Percentiles rank a stretch among this genome's conserved stretches.
These are phyloP conservation scores for Cranoglanis bouderius DNA, from an alignment of 2,113 vertebrate genomes.

Conservation along the genomic window DNA sequence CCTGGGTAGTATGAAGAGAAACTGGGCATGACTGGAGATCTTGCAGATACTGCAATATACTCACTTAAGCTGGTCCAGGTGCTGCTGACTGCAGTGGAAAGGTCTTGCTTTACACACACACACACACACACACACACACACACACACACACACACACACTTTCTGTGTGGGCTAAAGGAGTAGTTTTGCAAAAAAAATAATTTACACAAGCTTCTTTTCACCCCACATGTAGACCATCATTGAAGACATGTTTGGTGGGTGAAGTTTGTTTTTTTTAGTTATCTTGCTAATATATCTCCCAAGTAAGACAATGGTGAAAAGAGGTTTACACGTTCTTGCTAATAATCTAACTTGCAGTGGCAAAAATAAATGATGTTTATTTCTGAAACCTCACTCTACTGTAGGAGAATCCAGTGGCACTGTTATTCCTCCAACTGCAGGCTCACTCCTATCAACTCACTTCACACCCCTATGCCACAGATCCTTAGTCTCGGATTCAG, in stretches of 20 bases:
- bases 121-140: slow-evolving; percentile 4
- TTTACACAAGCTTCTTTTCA: slow-evolving; percentile 6
- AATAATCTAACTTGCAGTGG: neutral
- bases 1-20: neutral
- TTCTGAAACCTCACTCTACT: neutral
- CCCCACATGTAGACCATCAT: neutral
- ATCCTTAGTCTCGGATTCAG: neutral
- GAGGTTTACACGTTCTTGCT: neutral
- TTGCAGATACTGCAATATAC: slow-evolving; percentile 18
- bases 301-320: neutral
- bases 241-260: neutral
- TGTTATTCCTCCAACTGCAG: neutral
- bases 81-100: slow-evolving; percentile 14
- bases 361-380: neutral
- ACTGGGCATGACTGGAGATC: slow-evolving; percentile 25
- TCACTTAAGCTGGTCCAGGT: slow-evolving; percentile 10
- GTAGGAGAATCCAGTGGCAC: neutral
- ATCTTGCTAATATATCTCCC: neutral
- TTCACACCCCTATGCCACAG: neutral
- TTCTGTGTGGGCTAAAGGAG: slow-evolving; percentile 16
- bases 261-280: neutral
- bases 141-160: slow-evolving; percentile 1
- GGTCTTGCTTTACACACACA: neutral
- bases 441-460: neutral
- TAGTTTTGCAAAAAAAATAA: neutral